phyloP scores from a whole-genome alignment of 2,113 vertebrate genomes.

The Calonectris borealis region DNA sequence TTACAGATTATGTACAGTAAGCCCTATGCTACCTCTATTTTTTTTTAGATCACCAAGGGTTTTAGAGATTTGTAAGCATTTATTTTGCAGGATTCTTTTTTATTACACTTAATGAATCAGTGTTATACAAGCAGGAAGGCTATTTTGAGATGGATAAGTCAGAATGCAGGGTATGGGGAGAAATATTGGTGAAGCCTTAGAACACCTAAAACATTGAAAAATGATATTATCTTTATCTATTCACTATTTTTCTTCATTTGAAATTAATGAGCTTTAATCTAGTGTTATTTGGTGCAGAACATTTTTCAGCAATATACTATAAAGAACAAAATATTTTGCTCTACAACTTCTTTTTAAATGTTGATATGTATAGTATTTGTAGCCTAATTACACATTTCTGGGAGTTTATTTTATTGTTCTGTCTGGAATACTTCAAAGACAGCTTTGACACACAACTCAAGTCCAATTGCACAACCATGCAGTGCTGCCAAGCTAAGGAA shows the following conservation, averaged over 20 bases:
- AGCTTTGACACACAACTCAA: background rate
- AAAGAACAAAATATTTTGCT: background rate
- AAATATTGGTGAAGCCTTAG: background rate
- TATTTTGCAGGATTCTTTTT: background rate
- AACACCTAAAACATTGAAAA: background rate
- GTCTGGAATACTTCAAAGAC: background rate
- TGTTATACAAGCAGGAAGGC: background rate
- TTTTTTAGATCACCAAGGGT: background rate
- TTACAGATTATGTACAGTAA: background rate
- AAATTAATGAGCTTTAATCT: background rate
- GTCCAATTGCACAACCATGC: background rate
- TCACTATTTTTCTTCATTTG: background rate
- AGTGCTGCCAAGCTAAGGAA: background rate
- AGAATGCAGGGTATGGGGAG: accelerated
- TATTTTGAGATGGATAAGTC: background rate
- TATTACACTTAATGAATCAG: background rate
- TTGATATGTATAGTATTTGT: background rate
- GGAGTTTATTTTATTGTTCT: background rate
- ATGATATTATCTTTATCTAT: background rate
- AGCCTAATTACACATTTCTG: background rate
- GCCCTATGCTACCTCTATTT: background rate
- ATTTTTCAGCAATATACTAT: background rate
- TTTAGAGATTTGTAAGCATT: background rate
- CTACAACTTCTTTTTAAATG: background rate
- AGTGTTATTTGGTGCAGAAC: background rate